Evolutionary conservation across 2,888 invertebrate genomes (phyloP).

Genomic region (Allophyes oxyacanthae): DNA sequence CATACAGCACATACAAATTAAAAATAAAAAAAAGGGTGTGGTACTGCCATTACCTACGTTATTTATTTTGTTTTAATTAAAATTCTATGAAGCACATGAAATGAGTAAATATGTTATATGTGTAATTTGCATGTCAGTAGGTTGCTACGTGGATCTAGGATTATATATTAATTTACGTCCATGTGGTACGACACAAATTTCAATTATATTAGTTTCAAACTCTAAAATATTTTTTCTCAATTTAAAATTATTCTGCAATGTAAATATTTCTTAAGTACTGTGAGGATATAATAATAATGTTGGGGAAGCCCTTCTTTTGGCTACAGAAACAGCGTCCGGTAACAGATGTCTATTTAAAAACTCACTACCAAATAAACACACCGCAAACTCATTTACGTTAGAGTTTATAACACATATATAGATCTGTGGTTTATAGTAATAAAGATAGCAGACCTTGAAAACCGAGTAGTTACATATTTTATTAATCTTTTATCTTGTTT

Average conservation of each 20-base stretch:
- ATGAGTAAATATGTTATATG: slow-evolving; percentile 23
- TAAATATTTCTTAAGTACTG: too few species aligned
- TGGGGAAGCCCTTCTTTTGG: slow-evolving; percentile 11
- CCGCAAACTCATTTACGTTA: not conserved
- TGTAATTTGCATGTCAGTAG: slow-evolving; percentile 22
- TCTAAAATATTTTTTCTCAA: too few species aligned
- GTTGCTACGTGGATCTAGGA: too few species aligned
- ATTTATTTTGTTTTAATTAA: slow-evolving; percentile 28
- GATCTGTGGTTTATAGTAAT: too few species aligned
- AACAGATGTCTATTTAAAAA: slow-evolving; percentile 4
- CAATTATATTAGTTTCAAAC: too few species aligned
- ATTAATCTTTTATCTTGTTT: too few species aligned
- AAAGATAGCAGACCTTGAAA: too few species aligned
- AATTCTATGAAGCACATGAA: slow-evolving; percentile 4
- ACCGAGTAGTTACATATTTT: too few species aligned
- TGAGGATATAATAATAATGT: not conserved
- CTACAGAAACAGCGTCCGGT: not conserved
- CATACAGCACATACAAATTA: not conserved
- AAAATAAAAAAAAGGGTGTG: slow-evolving; percentile 5
- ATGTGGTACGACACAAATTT: too few species aligned
- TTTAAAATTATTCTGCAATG: too few species aligned
- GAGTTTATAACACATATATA: too few species aligned
- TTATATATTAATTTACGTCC: too few species aligned
- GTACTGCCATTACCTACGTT: slow-evolving; percentile 1
- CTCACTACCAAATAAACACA: slow-evolving; percentile 6